Conservation (phyloP, 2,888 invertebrate genomes). For the Drosophila prostipennis region DNA sequence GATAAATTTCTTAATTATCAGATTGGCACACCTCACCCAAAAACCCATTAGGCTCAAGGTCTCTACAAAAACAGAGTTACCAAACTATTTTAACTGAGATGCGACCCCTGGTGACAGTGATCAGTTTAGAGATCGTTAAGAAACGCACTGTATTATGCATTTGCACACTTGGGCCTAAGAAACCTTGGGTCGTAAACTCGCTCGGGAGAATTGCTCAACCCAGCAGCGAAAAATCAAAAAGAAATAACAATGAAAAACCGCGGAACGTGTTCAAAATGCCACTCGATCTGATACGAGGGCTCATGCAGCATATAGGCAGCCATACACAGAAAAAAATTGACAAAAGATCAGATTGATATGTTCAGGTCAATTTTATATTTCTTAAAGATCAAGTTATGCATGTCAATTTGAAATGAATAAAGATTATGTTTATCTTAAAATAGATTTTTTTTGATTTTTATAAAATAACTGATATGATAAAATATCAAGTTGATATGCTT, state of each 20-base stretch:
- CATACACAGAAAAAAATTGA: too few relatives aligned
- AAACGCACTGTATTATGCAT: slow-evolving; percentile 20
- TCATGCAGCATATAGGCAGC: too few relatives aligned
- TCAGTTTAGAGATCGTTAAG: slow-evolving; percentile 1
- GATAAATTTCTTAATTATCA: background rate
- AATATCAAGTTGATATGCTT: too few relatives aligned
- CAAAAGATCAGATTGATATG: too few relatives aligned
- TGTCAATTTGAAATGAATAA: too few relatives aligned
- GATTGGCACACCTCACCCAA: background rate
- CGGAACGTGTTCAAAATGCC: slow-evolving; percentile 36
- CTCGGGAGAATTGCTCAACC: slow-evolving; percentile 27
- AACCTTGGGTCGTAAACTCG: slow-evolving; percentile 20
- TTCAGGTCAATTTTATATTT: too few relatives aligned
- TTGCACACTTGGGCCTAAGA: slow-evolving; percentile 10
- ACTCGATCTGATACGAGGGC: slow-evolving; percentile 35
- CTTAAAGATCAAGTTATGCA: too few relatives aligned
- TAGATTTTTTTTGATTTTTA: too few relatives aligned
- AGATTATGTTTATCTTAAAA: too few relatives aligned
- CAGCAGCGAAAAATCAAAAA: slow-evolving; percentile 1
- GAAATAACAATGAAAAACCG: slow-evolving; percentile 24
- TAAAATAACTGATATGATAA: too few relatives aligned
- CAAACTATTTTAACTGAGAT: slow-evolving; percentile 1
- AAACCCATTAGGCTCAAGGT: background rate
- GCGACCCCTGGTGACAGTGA: slow-evolving; percentile 2
- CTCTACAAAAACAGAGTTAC: background rate